phyloP scores from a whole-genome alignment of 92 coral and sea anemone genomes.

The Zoanthus solanderi region DNA sequence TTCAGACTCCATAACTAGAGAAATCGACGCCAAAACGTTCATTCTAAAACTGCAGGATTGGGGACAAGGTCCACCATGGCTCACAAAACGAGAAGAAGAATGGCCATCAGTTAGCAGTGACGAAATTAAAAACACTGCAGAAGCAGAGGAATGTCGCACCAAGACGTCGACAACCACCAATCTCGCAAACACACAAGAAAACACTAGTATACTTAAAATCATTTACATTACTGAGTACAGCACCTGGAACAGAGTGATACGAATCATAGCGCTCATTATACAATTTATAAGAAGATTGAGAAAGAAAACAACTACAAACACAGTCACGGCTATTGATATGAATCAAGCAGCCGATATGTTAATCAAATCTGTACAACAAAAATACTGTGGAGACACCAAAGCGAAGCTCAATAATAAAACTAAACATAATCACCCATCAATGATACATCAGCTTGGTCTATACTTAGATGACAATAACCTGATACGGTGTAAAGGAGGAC shows the following conservation, averaged over 20 bases:
- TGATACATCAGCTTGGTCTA: too few relatives aligned
- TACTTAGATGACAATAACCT: too few relatives aligned
- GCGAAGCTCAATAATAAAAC: not conserved
- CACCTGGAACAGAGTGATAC: slow-evolving; percentile 47
- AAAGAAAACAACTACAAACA: slow-evolving; percentile 29
- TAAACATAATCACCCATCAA: not conserved
- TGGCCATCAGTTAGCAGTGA: not conserved
- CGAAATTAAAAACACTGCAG: slow-evolving; percentile 33
- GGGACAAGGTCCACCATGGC: slow-evolving; percentile 60
- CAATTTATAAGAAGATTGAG: slow-evolving; percentile 24
- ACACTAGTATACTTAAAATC: slow-evolving; percentile 26
- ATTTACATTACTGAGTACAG: slow-evolving; percentile 50
- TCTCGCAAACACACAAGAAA: slow-evolving; percentile 36
- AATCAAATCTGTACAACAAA: slow-evolving; percentile 56
- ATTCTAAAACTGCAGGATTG: slow-evolving; percentile 44
- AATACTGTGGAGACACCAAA: slow-evolving; percentile 18
- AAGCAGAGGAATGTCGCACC: not conserved
- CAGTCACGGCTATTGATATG: slow-evolving; percentile 50
- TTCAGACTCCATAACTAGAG: slow-evolving; percentile 67
- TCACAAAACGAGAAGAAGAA: slow-evolving; percentile 34
- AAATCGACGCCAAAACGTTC: slow-evolving; percentile 19
- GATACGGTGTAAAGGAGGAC: too few relatives aligned
- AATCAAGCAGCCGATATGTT: slow-evolving; percentile 45
- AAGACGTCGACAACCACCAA: not conserved
- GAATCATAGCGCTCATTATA: slow-evolving; percentile 43